Percentiles rank a stretch among this genome's conserved stretches.
Evolutionary conservation across 2,888 invertebrate species (phyloP).

Genomic region (Pandemis heparana): DNA sequence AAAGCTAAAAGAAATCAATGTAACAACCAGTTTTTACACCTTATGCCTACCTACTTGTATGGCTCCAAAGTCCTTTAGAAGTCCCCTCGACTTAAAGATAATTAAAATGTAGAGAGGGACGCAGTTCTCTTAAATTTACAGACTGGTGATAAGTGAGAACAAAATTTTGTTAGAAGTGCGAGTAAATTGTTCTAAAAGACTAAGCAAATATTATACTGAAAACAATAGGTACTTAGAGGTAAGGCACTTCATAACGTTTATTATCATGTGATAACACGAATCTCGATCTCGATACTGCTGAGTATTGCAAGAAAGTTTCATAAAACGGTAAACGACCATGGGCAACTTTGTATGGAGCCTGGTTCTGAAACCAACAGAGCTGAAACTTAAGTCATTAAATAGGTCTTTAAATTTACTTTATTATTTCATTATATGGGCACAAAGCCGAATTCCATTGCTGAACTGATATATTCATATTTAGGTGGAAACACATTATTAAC

Average conservation of each 20-base stretch:
- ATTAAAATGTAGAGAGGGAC: neutral
- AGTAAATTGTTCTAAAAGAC: too few species aligned
- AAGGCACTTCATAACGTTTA: too few species aligned
- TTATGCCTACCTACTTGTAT: neutral
- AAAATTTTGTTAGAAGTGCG: neutral
- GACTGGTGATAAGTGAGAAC: neutral
- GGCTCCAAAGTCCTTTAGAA: constrained; percentile 12
- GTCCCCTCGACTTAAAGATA: neutral
- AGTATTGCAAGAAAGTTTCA: neutral
- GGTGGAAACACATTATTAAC: too few species aligned
- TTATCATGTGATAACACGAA: neutral
- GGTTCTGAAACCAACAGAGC: too few species aligned
- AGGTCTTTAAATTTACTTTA: too few species aligned
- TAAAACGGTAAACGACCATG: neutral
- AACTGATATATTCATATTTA: too few species aligned
- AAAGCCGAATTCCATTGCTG: too few species aligned
- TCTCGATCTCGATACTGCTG: neutral
- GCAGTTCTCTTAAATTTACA: neutral
- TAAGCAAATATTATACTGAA: too few species aligned
- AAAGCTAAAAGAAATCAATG: constrained; percentile 18
- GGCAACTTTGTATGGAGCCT: too few species aligned
- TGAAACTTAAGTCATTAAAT: too few species aligned
- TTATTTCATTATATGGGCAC: too few species aligned
- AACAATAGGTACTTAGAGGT: too few species aligned
- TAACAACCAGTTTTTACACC: constrained; percentile 15